Evolutionary conservation across 2,113 vertebrate species (phyloP), one percentile per base, ranked within the genome.

Genomic region (Myodes glareolus): DNA sequence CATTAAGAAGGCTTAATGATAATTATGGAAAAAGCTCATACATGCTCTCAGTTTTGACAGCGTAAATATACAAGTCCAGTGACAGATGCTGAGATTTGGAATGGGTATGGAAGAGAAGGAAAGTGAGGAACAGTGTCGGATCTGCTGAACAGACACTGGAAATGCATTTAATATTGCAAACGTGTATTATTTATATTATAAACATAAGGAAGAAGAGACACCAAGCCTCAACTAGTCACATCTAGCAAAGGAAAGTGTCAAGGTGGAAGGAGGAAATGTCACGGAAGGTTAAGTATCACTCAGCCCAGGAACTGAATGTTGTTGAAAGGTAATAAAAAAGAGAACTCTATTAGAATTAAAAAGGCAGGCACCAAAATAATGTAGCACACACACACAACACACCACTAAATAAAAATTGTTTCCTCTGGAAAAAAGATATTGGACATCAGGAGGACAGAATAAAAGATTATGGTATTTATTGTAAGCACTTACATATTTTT

Each of bases 261-360:
- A 47, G 89, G 93, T 17, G 13, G 61, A 27, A 96, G 5, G 23
- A 58, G 33, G n/a, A 27, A 45, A 2, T 88, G 1, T 85, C 70
- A 61, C 29, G 23, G 50, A 81, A 65, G 70, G 31, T 31, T 61
- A 70, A 88, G 63, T 88, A 58, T 55, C 25, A 85, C 65, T 88
- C 80, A 61, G 45, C 61, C 33, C 81, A 94, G 14, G 33, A 39
- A 82, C 25, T 75, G 31, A 45, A 55, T 7, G 73, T 27, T 94
- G 27, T 73, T 92, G 70, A 81, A 94, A 95, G 27, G 33, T 80
- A 70, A 78, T 90, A 68, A 95, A 91, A 25, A 93, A 73, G 80
- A 82, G 73, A 88, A 87, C 23, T n/a, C 4, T 81, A 31, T 73
- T 87, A 73, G 77, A 81, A 61, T 89, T 81, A 7, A 72, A 78